Evolutionary conservation across 2,888 invertebrate genomes (phyloP), one percentile per base, ranked within the genome.

Genomic region (Drosophila neonasuta): DNA sequence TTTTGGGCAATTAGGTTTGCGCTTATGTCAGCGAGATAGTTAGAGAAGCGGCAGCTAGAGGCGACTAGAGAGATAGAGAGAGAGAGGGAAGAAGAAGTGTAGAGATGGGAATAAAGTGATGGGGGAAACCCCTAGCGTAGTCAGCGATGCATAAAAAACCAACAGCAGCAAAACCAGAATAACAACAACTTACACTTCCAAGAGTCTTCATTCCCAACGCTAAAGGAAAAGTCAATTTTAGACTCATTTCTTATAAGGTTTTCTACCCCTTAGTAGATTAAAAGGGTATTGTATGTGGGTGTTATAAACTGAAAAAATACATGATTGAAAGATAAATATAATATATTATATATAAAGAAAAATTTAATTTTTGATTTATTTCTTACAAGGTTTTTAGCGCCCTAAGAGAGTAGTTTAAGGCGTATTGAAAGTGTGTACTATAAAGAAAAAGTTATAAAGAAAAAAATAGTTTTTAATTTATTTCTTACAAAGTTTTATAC

Each of bases 91-190:
- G 20, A 4, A 20, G 8, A n/a, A 10, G 6, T 13, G 36, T 6
- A 13, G 11, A 15, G 9, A 11, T 11, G 15, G 9, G 29, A 29
- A 29, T 39, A 2, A 41, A 41, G 39, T 41, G 39, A 41, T 7
- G 15, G 39, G 24, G 10, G 24, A 24, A 50, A 11, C 60, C 57
- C 63, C 74, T 68, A 34, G 24, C 54, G 36, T 24, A 67, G 49
- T 64, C 77, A 85, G 72, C 86, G 73, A 79, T 73, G 88, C 85
- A 84, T 79, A 69, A 83, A 74, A 42, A 30, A 49, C 39, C 13
- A 42, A 51, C 69, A 74, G 63, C 52, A 66, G 56, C 57, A 67
- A 24, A 24, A 55, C 46, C 41, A 10, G 36, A 49, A 34, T 48
- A 44, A 15, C 36, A 45, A 44, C 36, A 52, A 42, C n/a, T 39